Base-by-base conservation (phyloP, 2,113 vertebrate genomes). In the Coreoperca whiteheadi region DNA sequence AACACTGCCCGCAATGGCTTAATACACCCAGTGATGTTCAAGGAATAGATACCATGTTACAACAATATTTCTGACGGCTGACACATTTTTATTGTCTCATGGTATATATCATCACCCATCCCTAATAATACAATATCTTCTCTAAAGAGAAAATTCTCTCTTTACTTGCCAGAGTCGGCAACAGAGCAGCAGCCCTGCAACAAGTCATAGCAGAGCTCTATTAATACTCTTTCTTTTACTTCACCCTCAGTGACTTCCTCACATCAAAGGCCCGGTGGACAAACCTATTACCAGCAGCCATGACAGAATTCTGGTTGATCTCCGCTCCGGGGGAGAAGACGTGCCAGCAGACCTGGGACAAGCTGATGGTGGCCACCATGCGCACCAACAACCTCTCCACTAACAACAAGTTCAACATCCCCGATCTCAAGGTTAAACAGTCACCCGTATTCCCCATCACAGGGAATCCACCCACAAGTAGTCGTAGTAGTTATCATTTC, bases 261-360 rank as follows among this genome's bases (percentile, higher is more conserved):
- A 14, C 65, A 69, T 72, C 43, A 50, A 57, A 59, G 18, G 8
- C 50, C 54, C 4, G 0, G 79, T 79, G 59, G 23, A 88, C 50
- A 50, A 79, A 77, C 53, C 34, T 87, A 51, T 56, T 14, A 53
- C 37, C 81, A 63, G 91, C 87, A 96, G 95, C 94, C 94, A 99
- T 99, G 98, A 97, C 97, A 0, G 98, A 99, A 90, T 99, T 99
- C 91, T 99, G 98, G 98, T 96, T 99, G 89, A 99, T 99, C 89
- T 99, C 98, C 18, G 98, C 98, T 89, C 98, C 98, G 67, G 98
- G 98, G 63, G 98, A 99, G 95, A 99, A 99, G 92, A 99, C 98
- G 0, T 99, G 98, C 79, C 98, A 99, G 91, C 98, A 99, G 90
- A 99, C 98, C 23, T 99, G 98, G 98, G 98, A 99, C 92, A 99